Percentiles rank a stretch among this genome's conserved stretches.
phyloP scores from a whole-genome alignment of 2,113 vertebrate genomes.

The Antennarius striatus region DNA sequence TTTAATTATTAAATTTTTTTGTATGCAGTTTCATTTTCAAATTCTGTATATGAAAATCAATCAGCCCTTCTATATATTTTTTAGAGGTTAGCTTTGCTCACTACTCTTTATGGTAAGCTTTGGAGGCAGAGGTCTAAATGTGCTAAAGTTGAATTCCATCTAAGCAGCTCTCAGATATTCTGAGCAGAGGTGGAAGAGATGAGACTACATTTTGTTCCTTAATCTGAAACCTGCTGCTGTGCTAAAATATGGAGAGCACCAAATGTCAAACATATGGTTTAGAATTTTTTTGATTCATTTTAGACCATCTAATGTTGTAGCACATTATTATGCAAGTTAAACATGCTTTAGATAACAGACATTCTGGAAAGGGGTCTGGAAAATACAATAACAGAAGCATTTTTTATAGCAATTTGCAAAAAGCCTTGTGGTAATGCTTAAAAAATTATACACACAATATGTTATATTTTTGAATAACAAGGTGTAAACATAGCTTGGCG shows the following conservation, averaged over 20 bases:
- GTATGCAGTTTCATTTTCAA: no score
- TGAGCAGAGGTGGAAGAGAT: neutral
- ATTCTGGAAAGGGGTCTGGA: slow-evolving; percentile 13
- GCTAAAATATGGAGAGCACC: slow-evolving; percentile 8
- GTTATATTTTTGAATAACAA: slow-evolving; percentile 16
- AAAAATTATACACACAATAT: slow-evolving; percentile 27
- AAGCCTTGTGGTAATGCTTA: slow-evolving; percentile 16
- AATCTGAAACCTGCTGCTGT: slow-evolving; percentile 7
- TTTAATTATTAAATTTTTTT: no score
- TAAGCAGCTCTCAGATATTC: neutral
- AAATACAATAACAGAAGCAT: slow-evolving; percentile 27
- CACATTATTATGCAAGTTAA: neutral
- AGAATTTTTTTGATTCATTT: neutral
- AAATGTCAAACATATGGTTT: slow-evolving; percentile 8
- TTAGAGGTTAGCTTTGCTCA: no score
- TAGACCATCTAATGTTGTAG: neutral
- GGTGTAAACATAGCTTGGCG: slow-evolving; percentile 15
- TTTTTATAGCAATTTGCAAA: slow-evolving; percentile 16
- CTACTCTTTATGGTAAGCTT: no score
- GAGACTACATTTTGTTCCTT: neutral
- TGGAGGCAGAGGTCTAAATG: no score
- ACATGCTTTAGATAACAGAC: no score
- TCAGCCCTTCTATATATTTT: no score
- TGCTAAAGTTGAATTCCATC: no score
- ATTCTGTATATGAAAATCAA: no score